Percentiles rank a stretch among this genome's conserved stretches.
Evolutionary conservation across 2,113 vertebrate species (phyloP).

Genomic region (Platanista minor): DNA sequence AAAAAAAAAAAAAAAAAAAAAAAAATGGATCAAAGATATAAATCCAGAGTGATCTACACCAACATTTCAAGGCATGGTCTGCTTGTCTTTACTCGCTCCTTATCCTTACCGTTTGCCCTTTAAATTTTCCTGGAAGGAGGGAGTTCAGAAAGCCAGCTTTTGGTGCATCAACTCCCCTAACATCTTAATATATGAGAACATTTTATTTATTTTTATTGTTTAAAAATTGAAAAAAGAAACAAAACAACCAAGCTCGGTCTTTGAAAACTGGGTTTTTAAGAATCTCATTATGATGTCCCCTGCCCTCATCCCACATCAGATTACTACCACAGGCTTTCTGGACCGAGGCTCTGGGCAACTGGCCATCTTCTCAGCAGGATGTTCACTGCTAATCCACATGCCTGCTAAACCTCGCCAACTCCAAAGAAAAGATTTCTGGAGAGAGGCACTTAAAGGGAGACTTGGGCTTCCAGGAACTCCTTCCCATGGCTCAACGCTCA

Average conservation of each 20-base stretch:
- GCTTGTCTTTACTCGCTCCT: not conserved
- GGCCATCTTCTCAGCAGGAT: constrained; percentile 46
- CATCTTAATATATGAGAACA: not conserved
- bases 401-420: constrained; percentile 45
- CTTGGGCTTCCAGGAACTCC: constrained; percentile 38
- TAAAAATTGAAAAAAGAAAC: not conserved
- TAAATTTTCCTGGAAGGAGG: not conserved
- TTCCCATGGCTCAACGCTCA: not conserved
- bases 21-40: not conserved
- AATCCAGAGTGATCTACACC: not conserved
- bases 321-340: constrained; percentile 52
- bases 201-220: constrained; percentile 12
- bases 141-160: not conserved
- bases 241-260: not conserved
- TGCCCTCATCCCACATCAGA: constrained; percentile 35
- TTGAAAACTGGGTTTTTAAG: constrained; percentile 41
- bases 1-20: no score
- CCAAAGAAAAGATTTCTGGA: constrained; percentile 55
- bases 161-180: not conserved
- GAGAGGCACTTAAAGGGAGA: constrained; percentile 38
- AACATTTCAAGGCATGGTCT: not conserved
- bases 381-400: constrained; percentile 45
- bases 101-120: not conserved
- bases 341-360: constrained; percentile 18
- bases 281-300: constrained; percentile 43